These are phyloP conservation scores for Aethina tumida DNA, from an alignment of 1,140 invertebrate genomes.

Conservation along the genomic window DNA sequence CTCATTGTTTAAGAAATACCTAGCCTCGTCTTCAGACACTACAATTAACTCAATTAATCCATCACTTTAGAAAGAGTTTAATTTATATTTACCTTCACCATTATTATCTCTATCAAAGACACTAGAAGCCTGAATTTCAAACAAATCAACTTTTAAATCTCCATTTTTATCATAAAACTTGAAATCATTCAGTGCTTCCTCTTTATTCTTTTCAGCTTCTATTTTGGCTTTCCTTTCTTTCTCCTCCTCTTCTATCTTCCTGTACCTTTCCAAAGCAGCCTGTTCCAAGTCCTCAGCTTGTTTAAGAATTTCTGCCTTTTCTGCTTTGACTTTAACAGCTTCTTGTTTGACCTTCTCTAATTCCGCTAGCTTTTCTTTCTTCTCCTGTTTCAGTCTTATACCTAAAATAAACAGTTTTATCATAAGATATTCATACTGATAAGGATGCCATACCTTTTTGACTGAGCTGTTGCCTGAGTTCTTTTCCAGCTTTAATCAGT, in stretches of 20 bases:
- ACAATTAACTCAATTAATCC: slow-evolving; percentile 19
- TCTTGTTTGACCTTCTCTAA: slow-evolving; percentile 62
- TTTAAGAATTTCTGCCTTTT: slow-evolving; percentile 64
- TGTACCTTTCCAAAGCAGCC: slow-evolving; percentile 66
- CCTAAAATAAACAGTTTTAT: slow-evolving; percentile 27
- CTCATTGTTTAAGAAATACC: slow-evolving; percentile 66
- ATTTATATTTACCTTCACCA: slow-evolving; percentile 45
- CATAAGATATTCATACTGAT: slow-evolving; percentile 1
- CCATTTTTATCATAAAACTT: slow-evolving; percentile 63
- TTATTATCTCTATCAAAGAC: slow-evolving; percentile 84
- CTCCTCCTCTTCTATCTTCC: slow-evolving; percentile 54
- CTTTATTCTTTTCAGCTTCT: slow-evolving; percentile 44
- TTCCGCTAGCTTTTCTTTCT: slow-evolving; percentile 51
- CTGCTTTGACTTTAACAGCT: slow-evolving; percentile 57
- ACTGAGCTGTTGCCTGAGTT: slow-evolving; percentile 65
- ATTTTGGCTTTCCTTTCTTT: slow-evolving; percentile 47
- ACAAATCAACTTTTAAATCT: slow-evolving; percentile 63
- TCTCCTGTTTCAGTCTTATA: slow-evolving; percentile 61
- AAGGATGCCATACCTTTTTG: slow-evolving; percentile 41
- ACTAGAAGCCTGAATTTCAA: slow-evolving; percentile 66
- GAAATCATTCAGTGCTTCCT: slow-evolving; percentile 63
- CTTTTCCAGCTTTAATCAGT: slow-evolving; percentile 65
- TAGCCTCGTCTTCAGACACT: slow-evolving; percentile 76
- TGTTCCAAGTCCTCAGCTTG: slow-evolving; percentile 63
- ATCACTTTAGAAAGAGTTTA: background rate